Percentiles rank a stretch among this genome's conserved stretches.
These are phyloP conservation scores for Crotalus helleri DNA, from an alignment of 2,113 vertebrate genomes.

Conservation along the genomic window DNA sequence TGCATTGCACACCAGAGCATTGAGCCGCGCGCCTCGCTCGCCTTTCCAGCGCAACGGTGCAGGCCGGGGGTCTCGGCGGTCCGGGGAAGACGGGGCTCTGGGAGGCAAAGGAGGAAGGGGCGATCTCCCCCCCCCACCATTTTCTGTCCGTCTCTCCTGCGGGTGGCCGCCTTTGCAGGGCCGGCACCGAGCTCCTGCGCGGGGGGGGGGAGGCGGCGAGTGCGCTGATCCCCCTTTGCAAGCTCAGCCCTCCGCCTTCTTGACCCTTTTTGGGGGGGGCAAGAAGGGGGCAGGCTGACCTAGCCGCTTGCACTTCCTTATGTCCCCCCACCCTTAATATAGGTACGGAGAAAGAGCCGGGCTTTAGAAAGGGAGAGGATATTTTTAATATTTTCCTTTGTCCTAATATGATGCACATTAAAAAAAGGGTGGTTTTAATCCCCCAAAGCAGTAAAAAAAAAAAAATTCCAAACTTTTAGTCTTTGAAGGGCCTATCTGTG, in stretches of 20 bases:
- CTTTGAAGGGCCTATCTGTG: background rate
- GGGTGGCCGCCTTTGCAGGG: no score
- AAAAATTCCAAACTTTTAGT: background rate
- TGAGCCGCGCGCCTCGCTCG: background rate
- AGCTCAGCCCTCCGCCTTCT: background rate
- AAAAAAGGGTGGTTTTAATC: background rate
- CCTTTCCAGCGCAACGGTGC: background rate
- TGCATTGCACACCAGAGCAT: background rate
- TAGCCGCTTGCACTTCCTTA: background rate
- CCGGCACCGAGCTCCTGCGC: background rate
- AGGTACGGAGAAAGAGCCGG: background rate
- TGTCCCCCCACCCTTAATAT: background rate
- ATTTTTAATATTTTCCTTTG: background rate
- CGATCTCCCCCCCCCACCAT: background rate
- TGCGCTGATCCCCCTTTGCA: no score
- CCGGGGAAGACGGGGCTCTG: background rate
- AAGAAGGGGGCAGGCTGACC: background rate
- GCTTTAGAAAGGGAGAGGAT: background rate
- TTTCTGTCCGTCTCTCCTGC: background rate
- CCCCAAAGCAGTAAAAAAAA: background rate
- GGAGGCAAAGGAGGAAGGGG: background rate
- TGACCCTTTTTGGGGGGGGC: background rate
- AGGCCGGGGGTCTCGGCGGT: background rate
- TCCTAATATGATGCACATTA: background rate
- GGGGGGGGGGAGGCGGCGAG: no score